These are phyloP conservation scores for Microvelia longipes DNA, from an alignment of 1,140 invertebrate genomes.

Conservation along the genomic window DNA sequence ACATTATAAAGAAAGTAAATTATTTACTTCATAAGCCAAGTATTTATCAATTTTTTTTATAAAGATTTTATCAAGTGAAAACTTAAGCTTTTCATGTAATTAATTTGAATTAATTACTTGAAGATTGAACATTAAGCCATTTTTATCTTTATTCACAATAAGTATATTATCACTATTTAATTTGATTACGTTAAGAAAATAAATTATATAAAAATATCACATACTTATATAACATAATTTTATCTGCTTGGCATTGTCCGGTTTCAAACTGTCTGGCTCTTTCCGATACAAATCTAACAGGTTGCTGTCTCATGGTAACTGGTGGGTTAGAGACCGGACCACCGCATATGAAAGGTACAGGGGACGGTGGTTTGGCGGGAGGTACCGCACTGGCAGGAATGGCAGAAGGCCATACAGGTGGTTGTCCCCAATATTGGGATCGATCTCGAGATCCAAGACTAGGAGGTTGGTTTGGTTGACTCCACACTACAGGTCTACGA, in stretches of 20 bases:
- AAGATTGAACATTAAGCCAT: no score
- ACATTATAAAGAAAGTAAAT: no score
- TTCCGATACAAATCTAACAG: constrained; percentile 39
- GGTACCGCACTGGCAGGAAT: constrained; percentile 15
- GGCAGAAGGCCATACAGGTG: constrained; percentile 54
- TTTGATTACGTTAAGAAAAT: no score
- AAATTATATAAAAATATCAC: no score
- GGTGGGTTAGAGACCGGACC: constrained; percentile 17
- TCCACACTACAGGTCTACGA: constrained; percentile 27
- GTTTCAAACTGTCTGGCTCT: constrained; percentile 57
- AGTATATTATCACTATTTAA: no score
- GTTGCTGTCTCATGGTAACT: not conserved
- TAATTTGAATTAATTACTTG: no score
- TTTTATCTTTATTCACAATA: no score
- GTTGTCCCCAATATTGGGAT: constrained; percentile 31
- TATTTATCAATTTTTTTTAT: no score
- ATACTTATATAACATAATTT: constrained; percentile 34
- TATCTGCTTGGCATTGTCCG: constrained; percentile 37
- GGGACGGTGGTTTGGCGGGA: constrained; percentile 5
- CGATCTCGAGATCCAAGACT: no score
- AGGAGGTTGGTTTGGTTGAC: constrained; percentile 26
- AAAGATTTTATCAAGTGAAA: no score
- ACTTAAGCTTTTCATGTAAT: no score
- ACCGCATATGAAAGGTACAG: constrained; percentile 11
- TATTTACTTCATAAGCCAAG: no score